phyloP scores from a whole-genome alignment of 2,113 vertebrate genomes.

The Holacanthus passer region DNA sequence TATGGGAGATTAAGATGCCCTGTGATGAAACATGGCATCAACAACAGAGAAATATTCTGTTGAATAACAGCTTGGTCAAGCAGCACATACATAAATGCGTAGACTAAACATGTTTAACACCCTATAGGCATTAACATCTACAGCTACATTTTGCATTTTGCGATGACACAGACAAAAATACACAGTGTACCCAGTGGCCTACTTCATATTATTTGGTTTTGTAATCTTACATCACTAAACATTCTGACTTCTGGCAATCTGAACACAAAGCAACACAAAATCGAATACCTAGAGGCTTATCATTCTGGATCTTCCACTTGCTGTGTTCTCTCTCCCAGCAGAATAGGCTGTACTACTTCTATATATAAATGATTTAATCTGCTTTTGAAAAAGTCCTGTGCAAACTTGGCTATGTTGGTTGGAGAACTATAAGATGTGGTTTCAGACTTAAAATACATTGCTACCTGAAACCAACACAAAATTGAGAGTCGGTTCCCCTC shows the following conservation, averaged over 20 bases:
- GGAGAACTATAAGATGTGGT: conserved; percentile 5
- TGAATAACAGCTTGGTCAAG: conserved; percentile 12
- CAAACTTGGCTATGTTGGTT: conserved; percentile 25
- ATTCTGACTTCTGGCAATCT: conserved; percentile 40
- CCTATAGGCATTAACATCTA: not conserved
- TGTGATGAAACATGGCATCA: conserved; percentile 26
- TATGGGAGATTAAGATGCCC: not conserved
- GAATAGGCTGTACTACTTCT: conserved; percentile 22
- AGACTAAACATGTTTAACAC: conserved; percentile 7
- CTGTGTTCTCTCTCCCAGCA: conserved; percentile 19
- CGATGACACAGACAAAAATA: conserved; percentile 5
- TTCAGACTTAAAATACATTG: conserved; percentile 28
- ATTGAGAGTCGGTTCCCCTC: conserved; percentile 15
- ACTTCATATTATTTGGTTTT: not conserved
- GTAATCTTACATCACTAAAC: conserved; percentile 16
- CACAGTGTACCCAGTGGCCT: not conserved
- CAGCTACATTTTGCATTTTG: not conserved
- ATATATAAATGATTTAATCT: conserved; percentile 35
- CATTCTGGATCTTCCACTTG: conserved; percentile 32
- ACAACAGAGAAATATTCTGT: conserved; percentile 16
- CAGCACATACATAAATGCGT: conserved; percentile 3
- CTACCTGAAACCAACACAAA: conserved; percentile 43
- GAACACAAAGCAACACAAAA: conserved; percentile 29
- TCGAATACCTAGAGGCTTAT: conserved; percentile 16
- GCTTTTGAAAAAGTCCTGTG: conserved; percentile 4